Conservation (phyloP, 2,888 invertebrate genomes). For the Stenichneumon culpator region DNA sequence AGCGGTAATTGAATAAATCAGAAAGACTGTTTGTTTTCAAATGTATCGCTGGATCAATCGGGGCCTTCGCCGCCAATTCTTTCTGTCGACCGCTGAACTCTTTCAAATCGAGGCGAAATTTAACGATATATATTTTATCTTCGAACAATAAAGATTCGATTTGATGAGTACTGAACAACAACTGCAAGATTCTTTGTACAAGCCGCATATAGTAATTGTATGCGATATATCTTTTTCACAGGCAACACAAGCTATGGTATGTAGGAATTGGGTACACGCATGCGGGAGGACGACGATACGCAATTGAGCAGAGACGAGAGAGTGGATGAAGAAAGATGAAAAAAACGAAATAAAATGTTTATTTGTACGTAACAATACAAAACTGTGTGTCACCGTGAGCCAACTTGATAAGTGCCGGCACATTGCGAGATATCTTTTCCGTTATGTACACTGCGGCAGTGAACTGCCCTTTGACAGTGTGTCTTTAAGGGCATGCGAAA, state of each 20-base stretch:
- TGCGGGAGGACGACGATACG: too few relatives aligned
- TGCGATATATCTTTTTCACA: too few relatives aligned
- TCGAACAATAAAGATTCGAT: background rate
- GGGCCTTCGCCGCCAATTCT: background rate
- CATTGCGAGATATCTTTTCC: background rate
- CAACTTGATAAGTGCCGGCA: background rate
- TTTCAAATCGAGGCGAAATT: background rate
- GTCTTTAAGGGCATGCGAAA: background rate
- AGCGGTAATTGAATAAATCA: conserved; percentile 77
- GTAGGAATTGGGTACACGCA: background rate
- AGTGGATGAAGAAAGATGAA: background rate
- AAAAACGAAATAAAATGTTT: background rate
- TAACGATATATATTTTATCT: background rate
- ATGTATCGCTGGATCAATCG: conserved; percentile 42
- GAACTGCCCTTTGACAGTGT: background rate
- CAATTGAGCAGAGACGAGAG: background rate
- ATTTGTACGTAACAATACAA: background rate
- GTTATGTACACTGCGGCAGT: background rate
- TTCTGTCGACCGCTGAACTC: background rate
- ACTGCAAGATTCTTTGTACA: background rate
- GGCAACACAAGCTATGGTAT: background rate
- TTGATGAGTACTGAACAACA: background rate
- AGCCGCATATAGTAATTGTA: too few relatives aligned
- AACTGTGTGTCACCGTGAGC: background rate
- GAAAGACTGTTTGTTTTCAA: conserved; percentile 77